phyloP scores from a whole-genome alignment of 2,888 invertebrate genomes.

The Dinocampus coccinellae region DNA sequence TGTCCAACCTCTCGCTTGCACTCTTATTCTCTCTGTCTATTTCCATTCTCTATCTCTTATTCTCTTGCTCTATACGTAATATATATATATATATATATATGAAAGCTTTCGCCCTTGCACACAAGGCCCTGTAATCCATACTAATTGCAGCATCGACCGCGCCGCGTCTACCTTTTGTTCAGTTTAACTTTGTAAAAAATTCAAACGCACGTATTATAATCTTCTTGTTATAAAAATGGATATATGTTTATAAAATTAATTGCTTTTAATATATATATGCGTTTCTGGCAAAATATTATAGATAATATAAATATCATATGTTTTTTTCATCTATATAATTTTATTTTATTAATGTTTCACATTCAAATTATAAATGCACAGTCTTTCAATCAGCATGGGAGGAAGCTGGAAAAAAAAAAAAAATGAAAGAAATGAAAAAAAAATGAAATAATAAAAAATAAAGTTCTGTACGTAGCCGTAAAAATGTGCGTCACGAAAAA shows the following conservation, averaged over 20 bases:
- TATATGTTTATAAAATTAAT: constrained; percentile 1
- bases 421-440: no score
- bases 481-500: background rate
- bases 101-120: background rate
- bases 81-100: no score
- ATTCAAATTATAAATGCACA: background rate
- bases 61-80: background rate
- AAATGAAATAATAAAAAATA: no score
- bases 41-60: background rate
- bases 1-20: constrained; percentile 34
- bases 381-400: background rate
- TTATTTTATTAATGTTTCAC: no score
- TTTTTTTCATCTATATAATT: background rate
- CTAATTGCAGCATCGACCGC: constrained; percentile 24
- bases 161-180: background rate
- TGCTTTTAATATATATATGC: background rate
- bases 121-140: constrained; percentile 22
- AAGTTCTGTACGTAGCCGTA: no score
- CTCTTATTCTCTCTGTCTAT: constrained; percentile 17
- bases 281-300: background rate
- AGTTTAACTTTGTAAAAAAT: background rate
- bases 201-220: background rate
- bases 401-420: no score
- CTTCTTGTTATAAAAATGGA: constrained; percentile 1
- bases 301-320: background rate